Conservation (phyloP, 2,888 invertebrate species). For the Asteroscopus sphinx region DNA sequence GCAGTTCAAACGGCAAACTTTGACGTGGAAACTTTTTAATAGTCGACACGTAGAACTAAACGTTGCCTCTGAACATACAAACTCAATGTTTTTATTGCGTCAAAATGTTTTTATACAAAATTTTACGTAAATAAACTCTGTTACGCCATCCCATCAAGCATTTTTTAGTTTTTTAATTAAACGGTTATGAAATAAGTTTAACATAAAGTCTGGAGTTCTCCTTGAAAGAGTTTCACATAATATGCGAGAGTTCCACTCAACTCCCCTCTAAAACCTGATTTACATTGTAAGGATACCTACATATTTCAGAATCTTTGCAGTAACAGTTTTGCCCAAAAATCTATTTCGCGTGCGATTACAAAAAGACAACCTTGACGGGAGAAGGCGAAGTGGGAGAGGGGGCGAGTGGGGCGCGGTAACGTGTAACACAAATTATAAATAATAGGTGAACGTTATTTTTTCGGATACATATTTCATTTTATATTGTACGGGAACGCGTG, state of each 20-base stretch:
- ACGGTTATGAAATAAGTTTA: conserved; percentile 44
- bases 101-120: conserved; percentile 62
- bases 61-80: conserved; percentile 63
- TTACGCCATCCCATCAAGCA: conserved; percentile 33
- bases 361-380: conserved; percentile 60
- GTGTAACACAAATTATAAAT: conserved; percentile 87
- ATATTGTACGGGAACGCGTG: conserved; percentile 82
- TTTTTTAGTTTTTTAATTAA: conserved; percentile 25
- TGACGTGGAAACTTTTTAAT: conserved; percentile 71
- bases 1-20: conserved; percentile 70
- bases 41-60: conserved; percentile 71
- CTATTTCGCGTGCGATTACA: conserved; percentile 47
- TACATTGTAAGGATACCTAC: not conserved
- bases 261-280: not conserved
- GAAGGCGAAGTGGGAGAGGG: conserved; percentile 43
- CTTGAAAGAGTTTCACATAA: conserved; percentile 18
- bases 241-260: conserved; percentile 4
- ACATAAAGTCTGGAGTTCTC: conserved; percentile 18
- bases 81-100: conserved; percentile 61
- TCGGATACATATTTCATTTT: conserved; percentile 89
- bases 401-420: conserved; percentile 58
- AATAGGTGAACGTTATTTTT: conserved; percentile 88
- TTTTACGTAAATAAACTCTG: conserved; percentile 51
- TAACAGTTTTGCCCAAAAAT: conserved; percentile 30
- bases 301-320: conserved; percentile 15